phyloP scores from a whole-genome alignment of 2,888 invertebrate genomes.

The Gastracanthus pulcherrimus region DNA sequence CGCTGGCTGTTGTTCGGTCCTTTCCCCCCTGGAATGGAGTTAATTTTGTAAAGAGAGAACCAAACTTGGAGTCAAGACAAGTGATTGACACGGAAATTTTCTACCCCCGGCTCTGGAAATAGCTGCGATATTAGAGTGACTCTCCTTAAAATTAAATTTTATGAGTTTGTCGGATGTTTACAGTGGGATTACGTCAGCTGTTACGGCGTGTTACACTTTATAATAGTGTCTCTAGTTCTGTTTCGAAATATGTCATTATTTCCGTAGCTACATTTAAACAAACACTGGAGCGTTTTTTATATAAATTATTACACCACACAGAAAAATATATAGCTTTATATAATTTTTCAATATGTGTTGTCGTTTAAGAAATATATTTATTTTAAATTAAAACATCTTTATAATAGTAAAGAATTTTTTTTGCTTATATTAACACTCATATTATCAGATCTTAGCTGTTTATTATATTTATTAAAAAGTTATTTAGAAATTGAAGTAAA shows the following conservation, averaged over 20 bases:
- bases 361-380: not conserved
- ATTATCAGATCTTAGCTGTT: too few species aligned
- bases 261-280: not conserved
- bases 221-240: not conserved
- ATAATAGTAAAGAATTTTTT: too few species aligned
- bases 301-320: not conserved
- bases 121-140: conserved; percentile 15
- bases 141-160: conserved; percentile 44
- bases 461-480: too few species aligned
- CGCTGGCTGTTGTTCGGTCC: not conserved
- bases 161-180: conserved; percentile 31
- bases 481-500: too few species aligned
- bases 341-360: too few species aligned
- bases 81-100: conserved; percentile 52
- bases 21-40: conserved; percentile 43
- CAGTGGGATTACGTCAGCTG: conserved; percentile 26
- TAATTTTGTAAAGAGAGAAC: conserved; percentile 57
- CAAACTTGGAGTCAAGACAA: conserved; percentile 34
- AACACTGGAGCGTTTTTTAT: not conserved
- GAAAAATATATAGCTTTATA: not conserved
- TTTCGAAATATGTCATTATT: conserved; percentile 3
- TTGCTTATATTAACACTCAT: too few species aligned
- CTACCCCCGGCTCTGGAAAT: conserved; percentile 21
- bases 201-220: not conserved
- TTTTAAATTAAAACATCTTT: not conserved